Evolutionary conservation across 2,797 vertebrate species (phyloP), one percentile per base, ranked within the genome.

Genomic region (Hybognathus amarus): DNA sequence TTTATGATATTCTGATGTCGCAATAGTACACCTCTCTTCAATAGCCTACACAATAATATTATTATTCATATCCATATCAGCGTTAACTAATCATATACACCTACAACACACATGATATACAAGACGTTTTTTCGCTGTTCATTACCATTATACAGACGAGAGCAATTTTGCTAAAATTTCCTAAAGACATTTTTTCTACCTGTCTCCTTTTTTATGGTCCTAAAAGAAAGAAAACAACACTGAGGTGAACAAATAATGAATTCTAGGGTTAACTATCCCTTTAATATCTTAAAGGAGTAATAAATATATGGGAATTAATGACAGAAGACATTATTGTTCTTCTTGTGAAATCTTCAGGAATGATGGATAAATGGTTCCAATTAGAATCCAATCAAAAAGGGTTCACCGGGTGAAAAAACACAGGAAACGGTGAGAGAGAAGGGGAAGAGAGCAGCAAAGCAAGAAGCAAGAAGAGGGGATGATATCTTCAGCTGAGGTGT

Each of bases 401-500:
- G 45, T 47, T 47, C 13, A 85, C 52, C 12, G 45, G 18, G 45
- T 10, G 67, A 68, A 73, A 20, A 70, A n/a, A 66, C 79, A 56
- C 73, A 52, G 59, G 36, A 82, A 42, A 30, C 45, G 73, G 27
- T n/a, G n/a, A 22, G 61, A 79, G 27, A 69, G 4, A 38, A 67
- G 3, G 12, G n/a, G 20, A 59, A 6, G 30, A 47, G 71, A 42
- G 13, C 64, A 78, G 77, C 66, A 81, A 81, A 40, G 50, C 68
- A 42, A 24, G 22, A 81, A 40, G 50, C 68, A 42, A 24, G 22
- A 70, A 86, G 76, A 85, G 80, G 56, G 87, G 33, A 59, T 67
- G 77, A 79, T 78, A 50, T 20, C 9, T 78, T 76, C 54, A 64
- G 36, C 11, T 9, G 40, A 70, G 81, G 73, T 87, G 75, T 83